Base-by-base conservation (phyloP, 2,113 vertebrate genomes). In the Lepus americanus region DNA sequence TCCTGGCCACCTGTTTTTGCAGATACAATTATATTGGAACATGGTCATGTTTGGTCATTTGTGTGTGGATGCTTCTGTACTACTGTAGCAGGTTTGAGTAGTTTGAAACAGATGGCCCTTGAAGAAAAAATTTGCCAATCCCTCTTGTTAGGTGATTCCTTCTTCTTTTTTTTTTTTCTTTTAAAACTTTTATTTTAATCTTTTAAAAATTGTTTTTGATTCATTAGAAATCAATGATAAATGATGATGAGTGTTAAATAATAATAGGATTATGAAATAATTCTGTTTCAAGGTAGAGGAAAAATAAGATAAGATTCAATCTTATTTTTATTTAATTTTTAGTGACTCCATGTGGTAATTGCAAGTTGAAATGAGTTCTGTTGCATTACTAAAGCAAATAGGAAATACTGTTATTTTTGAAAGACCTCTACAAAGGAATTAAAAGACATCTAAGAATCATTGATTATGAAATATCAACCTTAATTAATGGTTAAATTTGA, bases 251-350 rank as follows among this genome's bases (percentile, higher is more conserved):
- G 22, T 64, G 76, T 10, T 86, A 91, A 85, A 80, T 89, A 79
- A 64, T 92, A 82, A 31, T 90, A 79, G 36, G 20, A 64, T 70
- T 94, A 76, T 91, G 73, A 91, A 93, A 44, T 55, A 92, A 27
- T 19, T n/a, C 27, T 44, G 5, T 55, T 51, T 92, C 11, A 84
- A 86, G 53, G 11, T 16, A 73, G 70, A 89, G 17, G 39, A 74
- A 80, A 81, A 73, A 53, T 72, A 53, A 77, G 36, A 4, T 5
- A 89, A 66, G 73, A 36, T 53, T 8, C 81, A 61, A 6, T 44
- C 22, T 61, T 51, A 86, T 23, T 33, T 61, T 78, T 87, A n/a
- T 78, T 27, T 83, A 87, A 90, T 73, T 3, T 61, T 6, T 12
- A 39, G 0, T 80, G 31, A 8, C 36, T 92, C 49, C 14, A 6